Evolutionary conservation across 2,888 invertebrate species (phyloP), one percentile per base, ranked within the genome.

Genomic region (Epicampocera succincta): DNA sequence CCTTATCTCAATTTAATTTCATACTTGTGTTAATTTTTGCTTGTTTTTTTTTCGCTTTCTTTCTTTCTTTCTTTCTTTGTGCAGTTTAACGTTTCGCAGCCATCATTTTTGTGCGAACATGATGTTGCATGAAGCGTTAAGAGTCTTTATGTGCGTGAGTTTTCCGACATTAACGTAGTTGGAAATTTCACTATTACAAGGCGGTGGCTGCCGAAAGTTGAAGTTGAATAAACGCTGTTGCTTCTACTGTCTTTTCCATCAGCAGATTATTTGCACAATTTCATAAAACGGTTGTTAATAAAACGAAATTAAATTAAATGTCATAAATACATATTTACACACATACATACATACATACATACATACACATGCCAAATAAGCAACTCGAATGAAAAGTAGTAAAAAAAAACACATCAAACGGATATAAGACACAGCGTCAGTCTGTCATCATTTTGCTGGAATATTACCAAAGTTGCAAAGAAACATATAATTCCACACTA

Each of bases 141-240:
- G 9, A 19, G 4, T 61, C 6, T 42, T 11, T 6, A n/a, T 11
- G 19, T 17, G 56, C 3, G 48, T 40, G 6, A 11, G 21, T 60
- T 17, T 46, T n/a, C 8, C 15, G 40, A 1, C 25, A 46, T 52
- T 56, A 65, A 63, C 52, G 54, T 46, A 42, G 42, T 44, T 65
- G 54, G 38, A 65, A 54, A 56, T 73, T 38, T 71, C 40, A 25
- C 25, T 19, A 48, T 54, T 17, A 25, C 42, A 50, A 58, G 50
- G 40, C 40, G 58, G 29, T 15, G 29, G 17, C 42, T 52, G 15
- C 61, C n/a, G 61, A 69, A 69, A 38, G 61, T 54, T 44, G 52
- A 69, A 69, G 61, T 77, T 54, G n/a, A 58, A 60, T 75, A 58
- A 66, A 75, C 66, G 58, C 58, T 75, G 58, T 66, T 75, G 66